A percentile compares a stretch with the other conserved stretches of the same genome.
Conservation (phyloP, 1,140 invertebrate species). For the Drosophila lacertosa region DNA sequence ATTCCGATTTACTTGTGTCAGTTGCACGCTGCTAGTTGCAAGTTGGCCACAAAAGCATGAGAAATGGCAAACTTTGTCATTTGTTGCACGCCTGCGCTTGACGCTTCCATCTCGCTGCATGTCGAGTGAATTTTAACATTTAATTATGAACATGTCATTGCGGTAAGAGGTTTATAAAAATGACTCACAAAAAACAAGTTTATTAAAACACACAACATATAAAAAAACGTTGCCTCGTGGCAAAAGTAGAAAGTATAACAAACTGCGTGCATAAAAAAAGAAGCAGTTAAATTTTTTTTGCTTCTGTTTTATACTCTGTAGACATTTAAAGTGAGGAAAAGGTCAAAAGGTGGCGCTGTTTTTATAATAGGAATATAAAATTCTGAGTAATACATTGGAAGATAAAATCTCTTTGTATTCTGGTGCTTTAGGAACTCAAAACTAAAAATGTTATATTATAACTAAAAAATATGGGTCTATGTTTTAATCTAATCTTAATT, state of each 20-base stretch:
- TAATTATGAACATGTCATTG: conserved; percentile 80
- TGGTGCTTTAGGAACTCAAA: no score
- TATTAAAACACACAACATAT: conserved; percentile 28
- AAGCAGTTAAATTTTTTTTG: not conserved
- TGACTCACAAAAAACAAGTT: conserved; percentile 49
- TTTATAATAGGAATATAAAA: no score
- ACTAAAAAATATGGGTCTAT: no score
- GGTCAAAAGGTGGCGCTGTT: no score
- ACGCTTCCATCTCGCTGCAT: conserved; percentile 45
- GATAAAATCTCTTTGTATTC: no score
- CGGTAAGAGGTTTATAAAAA: conserved; percentile 77
- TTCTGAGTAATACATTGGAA: no score
- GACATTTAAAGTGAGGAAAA: no score
- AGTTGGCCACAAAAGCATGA: conserved; percentile 29
- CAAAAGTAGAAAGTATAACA: not conserved
- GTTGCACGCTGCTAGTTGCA: conserved; percentile 28
- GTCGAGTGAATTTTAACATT: conserved; percentile 77
- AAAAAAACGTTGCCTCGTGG: conserved; percentile 2
- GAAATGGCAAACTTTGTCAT: conserved; percentile 39
- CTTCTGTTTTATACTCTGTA: not conserved
- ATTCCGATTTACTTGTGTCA: conserved; percentile 46
- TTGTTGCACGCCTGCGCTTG: conserved; percentile 40
- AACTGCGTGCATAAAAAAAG: conserved; percentile 12
- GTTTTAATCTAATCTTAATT: no score
- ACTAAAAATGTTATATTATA: no score